Percentiles rank a stretch among this genome's conserved stretches.
Evolutionary conservation across 2,113 vertebrate species (phyloP).

Genomic region (Bucco capensis): DNA sequence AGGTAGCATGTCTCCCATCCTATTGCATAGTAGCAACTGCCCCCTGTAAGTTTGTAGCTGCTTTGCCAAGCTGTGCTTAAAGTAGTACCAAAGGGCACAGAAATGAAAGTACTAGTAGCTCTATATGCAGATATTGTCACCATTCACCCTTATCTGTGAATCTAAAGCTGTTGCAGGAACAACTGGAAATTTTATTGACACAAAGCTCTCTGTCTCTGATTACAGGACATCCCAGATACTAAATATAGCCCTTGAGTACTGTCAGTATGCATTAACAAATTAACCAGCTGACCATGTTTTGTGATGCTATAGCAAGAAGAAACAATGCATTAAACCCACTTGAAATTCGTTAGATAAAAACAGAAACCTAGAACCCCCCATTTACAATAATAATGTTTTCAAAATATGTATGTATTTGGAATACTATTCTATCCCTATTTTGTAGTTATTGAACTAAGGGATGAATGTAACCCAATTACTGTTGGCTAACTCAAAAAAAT

Average conservation of each 20-base stretch:
- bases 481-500: background rate
- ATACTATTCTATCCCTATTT: background rate
- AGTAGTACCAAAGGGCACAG: background rate
- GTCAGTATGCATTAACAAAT: background rate
- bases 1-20: background rate
- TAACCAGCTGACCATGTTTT: background rate
- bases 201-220: background rate
- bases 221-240: background rate
- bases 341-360: background rate
- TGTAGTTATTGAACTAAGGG: background rate
- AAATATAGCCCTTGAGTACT: background rate
- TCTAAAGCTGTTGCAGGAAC: background rate
- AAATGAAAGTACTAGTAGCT: background rate
- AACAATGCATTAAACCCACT: background rate
- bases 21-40: background rate
- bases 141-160: background rate
- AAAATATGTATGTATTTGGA: background rate
- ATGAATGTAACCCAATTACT: background rate
- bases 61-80: background rate
- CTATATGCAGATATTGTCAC: background rate
- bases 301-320: background rate
- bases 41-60: background rate
- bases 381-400: background rate
- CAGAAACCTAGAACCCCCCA: background rate
- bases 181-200: background rate